Evolutionary conservation across 35 echinoderm and acorn worm genomes (phyloP), one percentile per base, ranked within the genome.

Genomic region (Diadema setosum): DNA sequence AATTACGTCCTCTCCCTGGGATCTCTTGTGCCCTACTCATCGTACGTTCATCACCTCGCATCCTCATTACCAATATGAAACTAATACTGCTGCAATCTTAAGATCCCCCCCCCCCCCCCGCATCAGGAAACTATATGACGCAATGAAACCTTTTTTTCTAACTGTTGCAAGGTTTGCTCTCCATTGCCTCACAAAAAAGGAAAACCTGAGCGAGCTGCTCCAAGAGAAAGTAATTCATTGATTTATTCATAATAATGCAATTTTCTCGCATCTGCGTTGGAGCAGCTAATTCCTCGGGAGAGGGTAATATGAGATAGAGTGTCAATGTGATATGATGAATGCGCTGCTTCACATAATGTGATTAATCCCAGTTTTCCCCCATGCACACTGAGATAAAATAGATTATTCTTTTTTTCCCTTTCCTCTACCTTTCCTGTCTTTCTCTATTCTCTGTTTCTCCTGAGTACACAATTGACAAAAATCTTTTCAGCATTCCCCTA

Each of bases 241-340:
- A 78, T 78, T 78, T 78, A 78, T 78, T 78, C 73, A 78, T 78
- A 78, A 44, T 78, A 78, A 78, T 78, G 73, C 33, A 67, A 67
- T 78, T 35, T 78, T 78, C 27, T 26, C 29, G 73, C 21, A 41
- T 41, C 33, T 78, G 73, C n/a, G 44, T 78, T 78, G 21, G 40
- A 26, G 44, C 35, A 36, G 40, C 73, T 78, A 78, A 78, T 78
- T 78, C 73, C 40, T 44, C 40, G 24, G 35, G 40, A 42, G 73
- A 78, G 73, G n/a, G 73, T 78, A 78, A 78, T 78, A 39, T 36
- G 73, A 78, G 40, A 67, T 67, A 67, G 63, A 67, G 63, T 26
- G 30, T 67, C 63, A 33, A 34, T 67, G 63, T 67, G 63, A 67
- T 67, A 67, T 67, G 30, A 67, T 67, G 63, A 67, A 34, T 33